Base-by-base conservation (phyloP, 1,140 invertebrate genomes). In the Drosophila lacteicornis region DNA sequence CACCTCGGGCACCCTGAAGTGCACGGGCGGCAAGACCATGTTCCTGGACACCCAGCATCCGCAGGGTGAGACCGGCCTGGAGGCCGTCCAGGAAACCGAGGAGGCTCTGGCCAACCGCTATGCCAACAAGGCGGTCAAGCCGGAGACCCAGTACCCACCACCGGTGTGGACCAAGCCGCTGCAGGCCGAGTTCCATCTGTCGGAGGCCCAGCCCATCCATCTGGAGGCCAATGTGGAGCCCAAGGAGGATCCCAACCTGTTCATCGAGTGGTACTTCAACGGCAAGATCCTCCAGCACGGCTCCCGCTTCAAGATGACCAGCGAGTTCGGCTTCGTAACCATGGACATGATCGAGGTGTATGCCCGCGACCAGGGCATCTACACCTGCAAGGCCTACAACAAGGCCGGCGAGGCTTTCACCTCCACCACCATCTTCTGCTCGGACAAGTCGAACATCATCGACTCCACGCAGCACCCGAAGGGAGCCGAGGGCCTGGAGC, bases 181-280 rank as follows among this genome's bases (percentile, higher is more conserved):
- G 56, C 95, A 95, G 91, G 94, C 96, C 17, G 96, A 98, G 93
- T 96, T 97, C 85, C 95, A 95, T 87, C 93, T 99, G n/a, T 95
- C 96, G 62, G 99, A 99, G 94, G 96, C 97, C 43, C 96, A 99
- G 93, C 94, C 97, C 2, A 94, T 99, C 38, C 97, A 98, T 93
- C 94, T 99, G 67, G 98, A 99, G 93, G 98, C 96, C 51, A 96
- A 97, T 91, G 97, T 99, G 7, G 97, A 98, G 93, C 99, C 99
- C 1, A 98, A 99, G 92, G 96, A 98, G 92, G 99, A 99, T 95
- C 99, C 99, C 3, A 97, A 98, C 88, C 94, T 98, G n/a, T 97
- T 96, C 81, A 96, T 98, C 65, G 97, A 98, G 93, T 98, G 97
- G 97, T 98, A 97, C 93, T 97, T 98, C 84, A 98, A 98, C 91